Percentiles rank a stretch among this genome's conserved stretches.
Conservation (phyloP, 2,797 vertebrate species). For the Molossus alvarezi region DNA sequence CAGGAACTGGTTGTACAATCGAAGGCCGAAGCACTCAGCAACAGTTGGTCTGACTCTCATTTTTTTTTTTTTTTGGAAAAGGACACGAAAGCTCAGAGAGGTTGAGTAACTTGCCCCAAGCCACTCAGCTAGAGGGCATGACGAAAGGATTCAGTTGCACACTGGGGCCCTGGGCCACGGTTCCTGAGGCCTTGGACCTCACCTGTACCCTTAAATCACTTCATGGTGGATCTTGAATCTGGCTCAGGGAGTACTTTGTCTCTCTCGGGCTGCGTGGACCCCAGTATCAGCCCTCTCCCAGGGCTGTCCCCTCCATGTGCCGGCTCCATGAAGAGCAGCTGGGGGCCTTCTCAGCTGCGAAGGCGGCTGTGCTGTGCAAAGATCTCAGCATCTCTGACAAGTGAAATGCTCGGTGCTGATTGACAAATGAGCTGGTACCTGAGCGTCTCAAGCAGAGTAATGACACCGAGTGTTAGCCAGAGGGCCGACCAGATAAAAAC, state of each 20-base stretch:
- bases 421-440: conserved; percentile 90
- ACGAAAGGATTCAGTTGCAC: accelerated
- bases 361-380: conserved; percentile 72
- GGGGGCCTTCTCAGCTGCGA: conserved; percentile 79
- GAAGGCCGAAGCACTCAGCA: not conserved
- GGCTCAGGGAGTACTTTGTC: conserved; percentile 72
- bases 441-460: conserved; percentile 84
- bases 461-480: conserved; percentile 83
- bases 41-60: accelerated
- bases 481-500: conserved; percentile 81
- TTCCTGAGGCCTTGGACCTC: not conserved
- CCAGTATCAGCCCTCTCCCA: conserved; percentile 62
- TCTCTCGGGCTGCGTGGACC: conserved; percentile 68
- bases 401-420: conserved; percentile 85
- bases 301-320: conserved; percentile 65
- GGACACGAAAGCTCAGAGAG: not conserved
- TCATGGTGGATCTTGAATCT: not conserved
- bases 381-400: conserved; percentile 83
- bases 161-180: accelerated
- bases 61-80: not conserved
- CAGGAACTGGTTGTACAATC: not conserved
- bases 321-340: conserved; percentile 82
- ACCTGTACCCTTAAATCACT: conserved; percentile 35
- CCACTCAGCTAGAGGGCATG: accelerated
- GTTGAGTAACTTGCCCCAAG: not conserved